These are phyloP conservation scores for Grantiella picta DNA, from an alignment of 2,113 vertebrate species.

Conservation along the genomic window DNA sequence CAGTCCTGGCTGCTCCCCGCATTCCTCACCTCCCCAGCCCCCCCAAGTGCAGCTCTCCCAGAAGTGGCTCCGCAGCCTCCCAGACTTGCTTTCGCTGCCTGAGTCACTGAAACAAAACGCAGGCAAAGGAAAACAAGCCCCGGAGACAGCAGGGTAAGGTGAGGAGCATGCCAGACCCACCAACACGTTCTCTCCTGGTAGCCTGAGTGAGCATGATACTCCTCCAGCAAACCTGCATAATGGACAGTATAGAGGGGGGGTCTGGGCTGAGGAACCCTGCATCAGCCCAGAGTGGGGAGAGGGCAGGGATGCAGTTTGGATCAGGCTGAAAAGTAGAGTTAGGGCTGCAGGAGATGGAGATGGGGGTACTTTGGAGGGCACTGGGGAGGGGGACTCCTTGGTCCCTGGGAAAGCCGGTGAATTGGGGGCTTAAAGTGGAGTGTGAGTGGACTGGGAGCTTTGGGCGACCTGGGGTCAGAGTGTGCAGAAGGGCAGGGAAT, in stretches of 20 bases:
- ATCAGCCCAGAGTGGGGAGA: neutral
- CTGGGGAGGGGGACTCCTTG: fast-evolving
- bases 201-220: neutral
- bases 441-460: neutral
- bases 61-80: conserved; percentile 64
- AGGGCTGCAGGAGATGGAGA: neutral
- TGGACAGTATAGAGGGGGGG: fast-evolving
- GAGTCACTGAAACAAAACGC: conserved; percentile 78
- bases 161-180: neutral
- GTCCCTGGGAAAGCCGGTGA: neutral
- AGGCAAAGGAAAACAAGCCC: conserved; percentile 98
- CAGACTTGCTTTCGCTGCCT: conserved; percentile 99
- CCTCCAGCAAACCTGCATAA: neutral
- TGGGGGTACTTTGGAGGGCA: neutral
- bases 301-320: fast-evolving
- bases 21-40: neutral
- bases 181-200: fast-evolving
- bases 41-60: neutral
- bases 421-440: neutral
- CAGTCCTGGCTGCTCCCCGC: neutral
- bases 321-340: neutral
- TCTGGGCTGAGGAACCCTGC: neutral
- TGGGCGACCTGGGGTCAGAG: neutral
- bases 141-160: conserved; percentile 34
- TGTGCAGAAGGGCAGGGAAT: neutral